These are phyloP conservation scores for Tetragnatha versicolor DNA, from an alignment of 1,140 invertebrate genomes.

Conservation along the genomic window DNA sequence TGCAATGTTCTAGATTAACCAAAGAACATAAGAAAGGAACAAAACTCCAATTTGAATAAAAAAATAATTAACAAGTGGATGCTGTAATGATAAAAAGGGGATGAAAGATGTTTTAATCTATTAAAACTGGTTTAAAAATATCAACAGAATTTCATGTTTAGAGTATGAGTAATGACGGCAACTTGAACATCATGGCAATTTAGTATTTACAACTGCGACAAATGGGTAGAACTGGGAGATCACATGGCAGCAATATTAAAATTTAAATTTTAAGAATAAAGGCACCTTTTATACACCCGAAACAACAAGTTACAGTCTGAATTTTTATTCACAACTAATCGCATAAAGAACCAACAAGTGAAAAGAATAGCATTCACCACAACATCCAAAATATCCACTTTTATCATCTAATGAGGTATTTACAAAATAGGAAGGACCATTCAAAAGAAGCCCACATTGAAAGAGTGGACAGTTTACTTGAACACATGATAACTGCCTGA, in stretches of 20 bases:
- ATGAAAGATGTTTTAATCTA: too few relatives aligned
- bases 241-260: conserved; percentile 20
- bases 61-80: too few relatives aligned
- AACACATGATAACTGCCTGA: not conserved
- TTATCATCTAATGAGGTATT: conserved; percentile 50
- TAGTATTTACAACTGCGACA: conserved; percentile 13
- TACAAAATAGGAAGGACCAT: conserved; percentile 53
- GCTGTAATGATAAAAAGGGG: too few relatives aligned
- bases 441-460: conserved; percentile 12
- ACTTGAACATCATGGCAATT: too few relatives aligned
- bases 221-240: conserved; percentile 20
- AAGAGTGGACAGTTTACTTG: conserved; percentile 3
- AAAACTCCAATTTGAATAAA: too few relatives aligned
- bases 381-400: conserved; percentile 31
- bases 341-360: conserved; percentile 36
- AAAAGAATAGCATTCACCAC: conserved; percentile 31
- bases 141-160: too few relatives aligned
- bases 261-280: conserved; percentile 48
- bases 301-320: conserved; percentile 35
- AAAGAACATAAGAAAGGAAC: too few relatives aligned
- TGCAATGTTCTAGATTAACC: too few relatives aligned
- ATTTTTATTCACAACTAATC: conserved; percentile 41
- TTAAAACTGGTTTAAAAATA: too few relatives aligned
- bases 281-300: conserved; percentile 50
- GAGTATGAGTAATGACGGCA: too few relatives aligned